Evolutionary conservation across 1,140 invertebrate genomes (phyloP), one percentile per base, ranked within the genome.

Genomic region (Drosophila tristis): DNA sequence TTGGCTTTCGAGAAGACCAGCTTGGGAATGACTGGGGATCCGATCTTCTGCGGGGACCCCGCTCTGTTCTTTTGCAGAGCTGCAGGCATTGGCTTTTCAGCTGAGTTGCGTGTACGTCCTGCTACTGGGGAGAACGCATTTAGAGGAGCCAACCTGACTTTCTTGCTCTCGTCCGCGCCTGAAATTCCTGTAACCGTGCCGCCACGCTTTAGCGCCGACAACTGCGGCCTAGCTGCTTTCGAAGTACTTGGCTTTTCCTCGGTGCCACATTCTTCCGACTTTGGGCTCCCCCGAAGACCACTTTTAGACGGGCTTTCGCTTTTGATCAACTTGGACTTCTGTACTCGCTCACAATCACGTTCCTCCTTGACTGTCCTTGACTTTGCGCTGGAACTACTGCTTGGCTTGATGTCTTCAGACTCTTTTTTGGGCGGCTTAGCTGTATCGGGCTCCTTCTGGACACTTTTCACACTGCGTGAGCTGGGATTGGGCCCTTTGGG

Each of bases 11-110:
- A 65, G 11, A 90, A 1, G 6, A 91, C 51, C 9, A 90, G 43
- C 45, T 90, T 87, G 3, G 90, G 90, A 45, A 91, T 25, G 4
- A 91, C 72, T 1, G 85, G 81, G 0, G 81, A 84, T n/a, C 90
- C 90, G 15, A 90, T 58, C 15, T 77, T 54, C 11, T 47, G 63
- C 1, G 59, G 26, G 4, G 64, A 55, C 39, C 20, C 51, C 1
- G 11, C 5, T 39, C 4, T 5, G 8, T 16, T n/a, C 16, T 50
- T 66, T 8, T 42, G 15, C 7, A 58, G 54, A 8, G 11, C 31
- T 2, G 6, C 31, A 1, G n/a, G 31, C 8, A 50, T 64, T 13
- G 5, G 9, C 15, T 50, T 53, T 4, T 31, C 39, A 9, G 39
- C 57, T 13, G 50, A 78, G 31, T 74, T 80, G 11, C 84, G 84